A percentile compares a stretch with the other conserved stretches of the same genome.
Conservation (phyloP, 2,113 vertebrate genomes). For the Willisornis vidua region DNA sequence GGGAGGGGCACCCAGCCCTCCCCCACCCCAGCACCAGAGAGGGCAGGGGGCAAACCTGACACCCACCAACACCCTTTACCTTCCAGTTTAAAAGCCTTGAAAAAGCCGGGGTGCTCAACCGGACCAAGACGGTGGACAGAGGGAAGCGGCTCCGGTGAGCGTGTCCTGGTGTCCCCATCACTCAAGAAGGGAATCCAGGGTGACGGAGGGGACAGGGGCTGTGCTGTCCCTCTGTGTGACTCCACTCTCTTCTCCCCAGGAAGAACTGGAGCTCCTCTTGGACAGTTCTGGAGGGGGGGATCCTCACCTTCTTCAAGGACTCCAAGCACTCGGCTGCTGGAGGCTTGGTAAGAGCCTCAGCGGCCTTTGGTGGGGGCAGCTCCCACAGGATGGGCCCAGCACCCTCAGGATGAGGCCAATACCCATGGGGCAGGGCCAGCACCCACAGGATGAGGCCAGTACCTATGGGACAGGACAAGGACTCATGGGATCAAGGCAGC, state of each 20-base stretch:
- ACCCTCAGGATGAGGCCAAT: accelerated
- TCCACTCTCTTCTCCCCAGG: conserved; percentile 59
- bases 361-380: accelerated
- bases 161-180: accelerated
- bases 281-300: conserved; percentile 90
- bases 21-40: accelerated
- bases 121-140: conserved; percentile 88
- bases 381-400: not conserved
- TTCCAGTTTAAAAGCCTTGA: conserved; percentile 82
- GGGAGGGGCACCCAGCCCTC: not conserved
- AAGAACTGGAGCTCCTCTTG: conserved; percentile 93
- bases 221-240: not conserved
- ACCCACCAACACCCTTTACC: not conserved
- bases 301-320: conserved; percentile 95
- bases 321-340: conserved; percentile 81
- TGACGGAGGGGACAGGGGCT: accelerated
- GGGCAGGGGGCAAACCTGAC: not conserved
- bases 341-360: conserved; percentile 71
- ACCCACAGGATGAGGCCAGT: accelerated
- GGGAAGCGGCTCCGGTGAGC: conserved; percentile 90
- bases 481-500: accelerated
- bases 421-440: not conserved
- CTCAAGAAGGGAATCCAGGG: not conserved
- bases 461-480: accelerated
- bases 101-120: conserved; percentile 91